These are phyloP conservation scores for Dicerorhinus sumatrensis DNA, from an alignment of 2,113 vertebrate genomes.

Conservation along the genomic window DNA sequence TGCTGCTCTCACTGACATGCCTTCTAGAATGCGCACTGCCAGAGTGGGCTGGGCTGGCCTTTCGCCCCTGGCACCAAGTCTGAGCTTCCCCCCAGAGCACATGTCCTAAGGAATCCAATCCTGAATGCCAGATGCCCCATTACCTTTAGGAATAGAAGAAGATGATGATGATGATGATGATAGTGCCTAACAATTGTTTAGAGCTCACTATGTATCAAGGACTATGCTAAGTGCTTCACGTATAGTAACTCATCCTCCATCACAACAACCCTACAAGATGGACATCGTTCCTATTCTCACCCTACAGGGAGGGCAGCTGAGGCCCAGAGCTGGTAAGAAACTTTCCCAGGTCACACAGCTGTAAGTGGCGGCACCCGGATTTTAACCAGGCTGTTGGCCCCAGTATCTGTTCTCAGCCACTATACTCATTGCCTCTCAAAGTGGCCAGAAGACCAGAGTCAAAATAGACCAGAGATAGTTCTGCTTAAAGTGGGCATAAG, in stretches of 20 bases:
- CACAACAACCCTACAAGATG: accelerated
- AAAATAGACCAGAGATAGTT: neutral
- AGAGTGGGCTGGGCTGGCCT: neutral
- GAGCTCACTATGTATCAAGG: neutral
- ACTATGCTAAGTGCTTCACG: accelerated
- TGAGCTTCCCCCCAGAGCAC: neutral
- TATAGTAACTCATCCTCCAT: accelerated
- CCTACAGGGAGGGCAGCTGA: neutral
- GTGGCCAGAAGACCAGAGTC: neutral
- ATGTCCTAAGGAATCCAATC: neutral
- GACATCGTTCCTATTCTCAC: accelerated
- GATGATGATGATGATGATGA: neutral
- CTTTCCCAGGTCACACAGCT: neutral
- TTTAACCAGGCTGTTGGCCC: neutral
- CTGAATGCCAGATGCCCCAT: neutral
- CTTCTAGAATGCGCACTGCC: accelerated
- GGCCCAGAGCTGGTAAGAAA: neutral
- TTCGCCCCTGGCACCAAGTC: neutral
- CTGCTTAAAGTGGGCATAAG: accelerated
- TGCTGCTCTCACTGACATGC: neutral
- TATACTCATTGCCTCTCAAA: accelerated
- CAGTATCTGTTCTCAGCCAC: accelerated
- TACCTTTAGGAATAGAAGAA: neutral
- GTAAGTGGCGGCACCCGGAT: no score
- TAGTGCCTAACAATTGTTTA: accelerated